Evolutionary conservation across 2,797 vertebrate species (phyloP), one percentile per base, ranked within the genome.

Genomic region (Microcaecilia unicolor): DNA sequence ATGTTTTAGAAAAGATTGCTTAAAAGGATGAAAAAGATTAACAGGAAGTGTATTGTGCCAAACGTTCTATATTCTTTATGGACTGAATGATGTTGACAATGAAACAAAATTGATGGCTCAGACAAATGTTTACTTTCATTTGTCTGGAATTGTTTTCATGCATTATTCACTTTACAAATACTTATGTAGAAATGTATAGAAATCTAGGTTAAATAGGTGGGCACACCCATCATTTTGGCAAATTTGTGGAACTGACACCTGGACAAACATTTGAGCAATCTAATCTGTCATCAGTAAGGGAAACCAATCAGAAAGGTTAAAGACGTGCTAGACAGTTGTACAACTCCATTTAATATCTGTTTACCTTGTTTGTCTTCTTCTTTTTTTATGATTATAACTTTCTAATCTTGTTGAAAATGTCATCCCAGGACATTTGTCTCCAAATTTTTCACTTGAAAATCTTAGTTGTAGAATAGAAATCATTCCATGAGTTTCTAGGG

Each of bases 261-360:
- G 84, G 84, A 75, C 84, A 86, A 90, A 89, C 70, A 89, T 75
- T 68, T 78, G 78, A 69, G 55, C 76, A 68, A 69, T 55, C 71
- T 72, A 63, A 70, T 84, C 82, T 85, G 81, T 88, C 89, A 90
- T 83, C 80, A 37, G 62, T 70, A 76, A 70, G 71, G 76, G 80
- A 84, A 87, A 80, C 64, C 69, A 80, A 74, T 74, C 73, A 61
- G 46, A 73, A 77, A 83, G 79, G 76, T 78, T 55, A 70, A 76
- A 77, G 66, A 72, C 70, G 61, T 74, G 82, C 72, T 73, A 79
- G 75, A 74, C 76, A 81, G 67, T 73, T 80, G 18, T 25, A 24
- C 31, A 27, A 32, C 14, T 60, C 56, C 37, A 31, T 55, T 58
- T 51, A 31, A 28, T 30, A 31, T 9, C 9, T 26, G 28, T 44